phyloP scores from a whole-genome alignment of 2,888 invertebrate species.

The Athalia cordata region DNA sequence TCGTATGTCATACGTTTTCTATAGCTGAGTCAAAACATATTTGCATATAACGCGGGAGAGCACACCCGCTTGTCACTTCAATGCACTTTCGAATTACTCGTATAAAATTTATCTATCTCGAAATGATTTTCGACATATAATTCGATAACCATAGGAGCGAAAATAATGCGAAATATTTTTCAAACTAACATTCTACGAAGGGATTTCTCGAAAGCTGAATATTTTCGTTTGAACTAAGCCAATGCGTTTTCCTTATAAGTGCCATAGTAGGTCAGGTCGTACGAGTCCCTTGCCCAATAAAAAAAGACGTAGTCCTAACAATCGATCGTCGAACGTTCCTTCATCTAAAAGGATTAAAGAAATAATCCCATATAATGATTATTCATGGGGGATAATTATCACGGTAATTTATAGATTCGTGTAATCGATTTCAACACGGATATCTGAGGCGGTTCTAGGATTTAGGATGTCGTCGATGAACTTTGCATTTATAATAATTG shows the following conservation, averaged over 20 bases:
- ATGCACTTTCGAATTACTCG: neutral
- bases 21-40: neutral
- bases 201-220: too few species aligned
- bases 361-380: neutral
- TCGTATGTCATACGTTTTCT: neutral
- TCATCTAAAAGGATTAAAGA: neutral
- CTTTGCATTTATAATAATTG: too few species aligned
- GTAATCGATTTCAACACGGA: too few species aligned
- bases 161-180: too few species aligned
- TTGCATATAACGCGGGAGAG: constrained; percentile 27
- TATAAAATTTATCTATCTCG: neutral
- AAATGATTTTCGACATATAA: neutral
- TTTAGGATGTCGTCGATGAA: too few species aligned
- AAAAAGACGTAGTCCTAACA: constrained; percentile 2
- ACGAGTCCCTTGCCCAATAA: constrained; percentile 11
- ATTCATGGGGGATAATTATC: neutral
- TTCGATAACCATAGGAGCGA: too few species aligned
- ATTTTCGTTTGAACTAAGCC: neutral
- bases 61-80: neutral
- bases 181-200: too few species aligned
- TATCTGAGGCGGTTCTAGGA: too few species aligned
- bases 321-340: neutral
- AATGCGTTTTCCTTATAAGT: neutral
- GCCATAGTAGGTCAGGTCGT: constrained; percentile 5
- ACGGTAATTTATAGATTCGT: too few species aligned